Percentiles rank a stretch among this genome's conserved stretches.
Evolutionary conservation across 1,140 invertebrate genomes (phyloP).

Genomic region (Alviniconcha marisindica): DNA sequence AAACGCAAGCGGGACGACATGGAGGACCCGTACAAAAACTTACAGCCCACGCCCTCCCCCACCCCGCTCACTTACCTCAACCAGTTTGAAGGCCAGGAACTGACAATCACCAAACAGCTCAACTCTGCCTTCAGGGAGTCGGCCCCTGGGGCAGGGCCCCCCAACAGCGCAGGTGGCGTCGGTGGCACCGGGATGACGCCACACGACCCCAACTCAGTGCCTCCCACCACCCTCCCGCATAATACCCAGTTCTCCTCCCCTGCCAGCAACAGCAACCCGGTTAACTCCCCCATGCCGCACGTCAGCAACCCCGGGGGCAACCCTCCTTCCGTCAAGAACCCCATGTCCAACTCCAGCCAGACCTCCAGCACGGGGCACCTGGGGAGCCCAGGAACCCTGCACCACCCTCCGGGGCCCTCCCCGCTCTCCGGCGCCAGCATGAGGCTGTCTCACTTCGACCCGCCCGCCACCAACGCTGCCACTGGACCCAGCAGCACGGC

Average conservation of each 20-base stretch:
- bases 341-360: slow-evolving; percentile 70
- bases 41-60: slow-evolving; percentile 97
- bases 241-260: slow-evolving; percentile 36
- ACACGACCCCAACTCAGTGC: slow-evolving; percentile 44
- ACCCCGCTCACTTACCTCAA: slow-evolving; percentile 97
- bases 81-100: slow-evolving; percentile 96
- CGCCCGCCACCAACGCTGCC: slow-evolving; percentile 46
- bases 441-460: slow-evolving; percentile 71
- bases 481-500: slow-evolving; percentile 15
- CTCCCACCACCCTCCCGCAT: slow-evolving; percentile 30
- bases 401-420: slow-evolving; percentile 54
- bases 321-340: slow-evolving; percentile 66
- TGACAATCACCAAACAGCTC: slow-evolving; percentile 97
- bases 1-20: slow-evolving; percentile 72
- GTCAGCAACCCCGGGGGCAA: slow-evolving; percentile 31
- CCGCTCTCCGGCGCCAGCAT: slow-evolving; percentile 66
- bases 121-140: slow-evolving; percentile 80
- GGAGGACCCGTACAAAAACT: slow-evolving; percentile 79
- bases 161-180: too few relatives aligned
- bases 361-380: slow-evolving; percentile 67
- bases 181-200: slow-evolving; percentile 30
- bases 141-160: slow-evolving; percentile 34
- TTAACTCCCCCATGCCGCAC: slow-evolving; percentile 40
- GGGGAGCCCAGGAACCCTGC: slow-evolving; percentile 60
- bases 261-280: slow-evolving; percentile 38